A percentile compares a stretch with the other conserved stretches of the same genome.
Evolutionary conservation across 2,113 vertebrate genomes (phyloP).

Genomic region (Paraplagusia blochii): DNA sequence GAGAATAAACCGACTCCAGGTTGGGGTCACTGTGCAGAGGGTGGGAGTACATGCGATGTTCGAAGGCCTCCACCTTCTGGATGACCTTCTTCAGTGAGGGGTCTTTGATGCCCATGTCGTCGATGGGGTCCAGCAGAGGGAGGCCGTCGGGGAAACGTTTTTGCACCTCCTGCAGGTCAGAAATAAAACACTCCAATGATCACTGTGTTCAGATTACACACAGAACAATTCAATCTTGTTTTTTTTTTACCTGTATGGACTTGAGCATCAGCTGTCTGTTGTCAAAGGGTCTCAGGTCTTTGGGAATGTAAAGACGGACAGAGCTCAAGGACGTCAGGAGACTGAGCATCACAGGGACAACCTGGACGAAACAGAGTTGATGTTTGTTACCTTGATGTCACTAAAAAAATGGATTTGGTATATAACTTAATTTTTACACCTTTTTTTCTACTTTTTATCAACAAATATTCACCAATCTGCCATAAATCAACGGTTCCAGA

Average conservation of each 20-base stretch:
- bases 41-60: conserved; percentile 97
- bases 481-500: too few species aligned
- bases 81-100: conserved; percentile 92
- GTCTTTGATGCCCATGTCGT: conserved; percentile 98
- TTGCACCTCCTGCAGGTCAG: conserved; percentile 86
- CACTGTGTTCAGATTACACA: not conserved
- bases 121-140: conserved; percentile 89
- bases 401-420: not conserved
- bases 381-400: not conserved
- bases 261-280: conserved; percentile 95
- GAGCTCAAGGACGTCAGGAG: conserved; percentile 94
- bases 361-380: conserved; percentile 67
- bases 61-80: conserved; percentile 96
- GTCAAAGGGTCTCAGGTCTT: conserved; percentile 89
- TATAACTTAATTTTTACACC: too few species aligned
- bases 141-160: conserved; percentile 94
- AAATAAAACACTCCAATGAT: accelerated
- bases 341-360: conserved; percentile 93
- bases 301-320: conserved; percentile 92
- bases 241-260: conserved; percentile 84
- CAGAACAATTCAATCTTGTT: not conserved
- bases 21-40: conserved; percentile 91
- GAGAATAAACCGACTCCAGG: conserved; percentile 86
- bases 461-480: too few species aligned
- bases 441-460: too few species aligned